A percentile compares a stretch with the other conserved stretches of the same genome.
These are phyloP conservation scores for Eonycteris spelaea DNA, from an alignment of 2,113 vertebrate genomes.

Conservation along the genomic window DNA sequence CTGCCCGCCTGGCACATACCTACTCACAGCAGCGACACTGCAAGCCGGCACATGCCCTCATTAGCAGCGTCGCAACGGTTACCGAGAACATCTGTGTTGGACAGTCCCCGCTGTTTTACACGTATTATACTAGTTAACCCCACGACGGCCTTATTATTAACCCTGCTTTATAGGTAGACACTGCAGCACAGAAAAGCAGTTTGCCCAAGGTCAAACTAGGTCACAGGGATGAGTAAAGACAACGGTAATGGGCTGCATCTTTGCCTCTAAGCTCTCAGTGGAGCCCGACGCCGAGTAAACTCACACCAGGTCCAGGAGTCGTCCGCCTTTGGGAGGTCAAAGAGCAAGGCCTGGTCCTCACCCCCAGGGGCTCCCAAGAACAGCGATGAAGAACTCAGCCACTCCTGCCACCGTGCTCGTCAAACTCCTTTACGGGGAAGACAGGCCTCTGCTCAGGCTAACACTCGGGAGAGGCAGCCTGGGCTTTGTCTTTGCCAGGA, in stretches of 20 bases:
- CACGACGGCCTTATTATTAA: fast-evolving
- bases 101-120: too few species aligned
- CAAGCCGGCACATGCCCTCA: too few species aligned
- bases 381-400: too few species aligned
- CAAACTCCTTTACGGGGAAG: fast-evolving
- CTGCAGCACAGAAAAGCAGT: neutral
- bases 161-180: neutral
- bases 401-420: fast-evolving
- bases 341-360: neutral
- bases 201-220: neutral
- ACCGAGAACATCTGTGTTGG: neutral
- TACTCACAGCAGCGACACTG: neutral
- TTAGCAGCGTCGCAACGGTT: neutral
- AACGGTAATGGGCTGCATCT: fast-evolving
- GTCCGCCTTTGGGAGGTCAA: neutral
- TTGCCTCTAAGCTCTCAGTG: neutral
- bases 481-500: too few species aligned
- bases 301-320: fast-evolving
- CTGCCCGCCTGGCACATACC: fast-evolving
- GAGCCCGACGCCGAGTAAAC: fast-evolving
- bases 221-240: fast-evolving
- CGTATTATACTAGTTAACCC: neutral
- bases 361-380: fast-evolving
- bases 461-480: neutral
- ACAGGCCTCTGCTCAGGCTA: neutral